A percentile compares a stretch with the other conserved stretches of the same genome.
Conservation (phyloP, 1,140 invertebrate species). For the Trichoplusia ni region DNA sequence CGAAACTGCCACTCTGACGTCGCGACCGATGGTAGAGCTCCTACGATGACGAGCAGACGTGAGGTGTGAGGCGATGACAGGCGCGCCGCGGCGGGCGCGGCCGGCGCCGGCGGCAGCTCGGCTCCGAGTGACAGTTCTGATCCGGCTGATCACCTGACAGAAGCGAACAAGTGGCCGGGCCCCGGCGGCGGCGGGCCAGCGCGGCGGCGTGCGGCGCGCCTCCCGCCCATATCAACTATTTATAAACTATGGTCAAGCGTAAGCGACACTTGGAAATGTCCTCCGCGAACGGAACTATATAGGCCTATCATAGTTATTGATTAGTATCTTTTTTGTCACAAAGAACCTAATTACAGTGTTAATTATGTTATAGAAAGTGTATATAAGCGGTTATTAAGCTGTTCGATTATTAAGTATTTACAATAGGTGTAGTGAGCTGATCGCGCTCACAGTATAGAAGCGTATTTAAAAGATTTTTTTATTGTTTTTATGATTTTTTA, state of each 20-base stretch:
- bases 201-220: constrained; percentile 21
- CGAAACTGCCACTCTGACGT: constrained; percentile 34
- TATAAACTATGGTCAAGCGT: constrained; percentile 43
- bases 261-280: constrained; percentile 32
- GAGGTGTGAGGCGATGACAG: not conserved
- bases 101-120: not conserved
- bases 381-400: constrained; percentile 61
- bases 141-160: not conserved
- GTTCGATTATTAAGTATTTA: constrained; percentile 64
- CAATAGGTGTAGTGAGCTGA: constrained; percentile 47
- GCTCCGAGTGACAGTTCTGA: not conserved
- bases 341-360: constrained; percentile 58
- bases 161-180: not conserved
- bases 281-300: constrained; percentile 42
- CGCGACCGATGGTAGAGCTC: too few species aligned
- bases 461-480: constrained; percentile 50
- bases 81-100: not conserved
- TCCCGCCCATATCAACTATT: constrained; percentile 36
- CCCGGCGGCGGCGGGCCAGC: not conserved
- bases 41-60: too few species aligned
- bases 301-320: constrained; percentile 60
- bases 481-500: constrained; percentile 31
- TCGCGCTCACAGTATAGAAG: constrained; percentile 54
- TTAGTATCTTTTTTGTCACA: constrained; percentile 48
- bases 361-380: constrained; percentile 65